Conservation (phyloP, 2,888 invertebrate species). For the Polymixis flavicincta region DNA sequence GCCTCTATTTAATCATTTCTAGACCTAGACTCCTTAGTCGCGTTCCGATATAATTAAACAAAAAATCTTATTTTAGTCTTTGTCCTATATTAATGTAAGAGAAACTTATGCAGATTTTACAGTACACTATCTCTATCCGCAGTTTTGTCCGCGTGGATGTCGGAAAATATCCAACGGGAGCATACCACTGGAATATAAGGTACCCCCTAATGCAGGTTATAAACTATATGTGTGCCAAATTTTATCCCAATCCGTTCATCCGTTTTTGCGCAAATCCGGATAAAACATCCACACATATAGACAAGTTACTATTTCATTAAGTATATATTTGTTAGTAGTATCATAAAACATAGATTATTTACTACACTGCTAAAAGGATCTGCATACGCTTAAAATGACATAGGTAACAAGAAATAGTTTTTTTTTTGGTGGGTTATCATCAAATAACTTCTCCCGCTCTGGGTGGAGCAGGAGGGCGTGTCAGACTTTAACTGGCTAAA, state of each 20-base stretch:
- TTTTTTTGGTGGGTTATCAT: neutral
- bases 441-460: too few species aligned
- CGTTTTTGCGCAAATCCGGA: neutral
- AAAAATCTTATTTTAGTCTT: neutral
- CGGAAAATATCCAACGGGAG: too few species aligned
- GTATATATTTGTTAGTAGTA: neutral
- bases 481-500: too few species aligned
- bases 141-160: neutral
- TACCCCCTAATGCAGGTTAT: too few species aligned
- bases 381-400: neutral
- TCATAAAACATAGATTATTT: too few species aligned
- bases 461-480: too few species aligned
- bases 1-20: slow-evolving; percentile 14
- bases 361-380: neutral
- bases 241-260: neutral
- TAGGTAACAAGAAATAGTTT: too few species aligned
- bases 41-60: neutral
- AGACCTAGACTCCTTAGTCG: neutral
- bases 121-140: neutral
- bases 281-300: neutral
- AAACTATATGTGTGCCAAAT: neutral
- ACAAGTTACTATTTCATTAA: neutral
- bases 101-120: neutral
- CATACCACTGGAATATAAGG: too few species aligned
- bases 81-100: neutral